phyloP scores from a whole-genome alignment of 2,888 invertebrate species.

The Euproctis similis region DNA sequence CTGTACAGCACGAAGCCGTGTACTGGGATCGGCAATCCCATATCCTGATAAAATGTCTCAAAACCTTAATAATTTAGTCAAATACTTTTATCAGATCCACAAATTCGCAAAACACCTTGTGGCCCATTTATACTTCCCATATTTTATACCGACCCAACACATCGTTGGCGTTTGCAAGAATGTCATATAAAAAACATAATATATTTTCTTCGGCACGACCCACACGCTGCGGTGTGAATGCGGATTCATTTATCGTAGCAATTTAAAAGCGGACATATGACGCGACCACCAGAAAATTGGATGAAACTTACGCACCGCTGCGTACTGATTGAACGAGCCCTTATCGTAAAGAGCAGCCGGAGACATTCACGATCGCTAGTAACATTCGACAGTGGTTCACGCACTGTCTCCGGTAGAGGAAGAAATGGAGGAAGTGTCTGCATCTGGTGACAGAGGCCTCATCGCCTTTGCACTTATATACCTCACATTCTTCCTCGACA shows the following conservation, averaged over 20 bases:
- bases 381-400: constrained; percentile 2
- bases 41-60: no score
- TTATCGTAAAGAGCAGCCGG: constrained; percentile 18
- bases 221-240: constrained; percentile 2
- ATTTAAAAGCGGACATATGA: constrained; percentile 6
- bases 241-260: constrained; percentile 2
- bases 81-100: no score
- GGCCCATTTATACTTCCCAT: no score
- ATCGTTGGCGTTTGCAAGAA: no score
- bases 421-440: constrained; percentile 25
- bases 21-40: no score
- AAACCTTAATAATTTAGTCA: no score
- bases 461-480: constrained; percentile 73
- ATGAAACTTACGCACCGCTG: constrained; percentile 41
- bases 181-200: no score
- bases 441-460: constrained; percentile 22
- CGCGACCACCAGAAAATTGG: constrained; percentile 38
- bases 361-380: no score
- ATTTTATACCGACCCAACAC: no score
- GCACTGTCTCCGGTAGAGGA: constrained; percentile 2
- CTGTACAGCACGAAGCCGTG: no score
- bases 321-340: constrained; percentile 48
- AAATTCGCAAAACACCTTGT: no score
- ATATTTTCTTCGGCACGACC: no score
- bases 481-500: constrained; percentile 87